Percentiles rank a stretch among this genome's conserved stretches.
These are phyloP conservation scores for Sparus aurata DNA, from an alignment of 2,797 vertebrate genomes.

Conservation along the genomic window DNA sequence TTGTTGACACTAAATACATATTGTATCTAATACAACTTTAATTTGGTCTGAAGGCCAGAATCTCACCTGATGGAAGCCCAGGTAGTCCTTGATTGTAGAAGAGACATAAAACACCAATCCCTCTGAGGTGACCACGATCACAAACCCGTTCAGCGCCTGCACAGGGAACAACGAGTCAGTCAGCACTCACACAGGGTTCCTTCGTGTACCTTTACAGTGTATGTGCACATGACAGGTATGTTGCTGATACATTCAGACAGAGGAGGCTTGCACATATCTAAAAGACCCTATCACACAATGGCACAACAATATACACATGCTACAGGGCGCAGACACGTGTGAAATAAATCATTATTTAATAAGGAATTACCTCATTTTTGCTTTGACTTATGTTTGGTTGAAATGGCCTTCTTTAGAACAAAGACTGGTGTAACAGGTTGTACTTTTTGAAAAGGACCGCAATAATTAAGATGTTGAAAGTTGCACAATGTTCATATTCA, in stretches of 20 bases:
- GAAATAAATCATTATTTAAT: not conserved
- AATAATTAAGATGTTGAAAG: not conserved
- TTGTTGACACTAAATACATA: not conserved
- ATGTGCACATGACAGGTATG: not conserved
- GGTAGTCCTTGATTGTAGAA: slow-evolving; percentile 87
- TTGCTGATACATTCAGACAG: not conserved
- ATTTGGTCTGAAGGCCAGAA: not conserved
- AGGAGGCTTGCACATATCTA: not conserved
- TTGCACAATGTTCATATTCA: not conserved
- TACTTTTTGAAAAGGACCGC: not conserved
- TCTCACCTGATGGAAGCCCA: slow-evolving; percentile 90
- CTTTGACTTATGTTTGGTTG: not conserved
- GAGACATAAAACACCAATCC: slow-evolving; percentile 89
- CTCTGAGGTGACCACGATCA: slow-evolving; percentile 86
- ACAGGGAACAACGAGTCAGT: slow-evolving; percentile 10
- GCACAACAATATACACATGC: not conserved
- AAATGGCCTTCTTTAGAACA: not conserved
- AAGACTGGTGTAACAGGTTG: not conserved
- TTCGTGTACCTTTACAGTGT: not conserved
- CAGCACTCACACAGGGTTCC: not conserved
- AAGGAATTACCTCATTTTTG: not conserved
- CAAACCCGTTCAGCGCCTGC: slow-evolving; percentile 88
- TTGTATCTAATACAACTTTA: not conserved
- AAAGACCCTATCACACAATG: not conserved
- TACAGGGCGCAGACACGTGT: not conserved